Evolutionary conservation across 1,140 invertebrate species (phyloP).

Genomic region (Bombus turneri): DNA sequence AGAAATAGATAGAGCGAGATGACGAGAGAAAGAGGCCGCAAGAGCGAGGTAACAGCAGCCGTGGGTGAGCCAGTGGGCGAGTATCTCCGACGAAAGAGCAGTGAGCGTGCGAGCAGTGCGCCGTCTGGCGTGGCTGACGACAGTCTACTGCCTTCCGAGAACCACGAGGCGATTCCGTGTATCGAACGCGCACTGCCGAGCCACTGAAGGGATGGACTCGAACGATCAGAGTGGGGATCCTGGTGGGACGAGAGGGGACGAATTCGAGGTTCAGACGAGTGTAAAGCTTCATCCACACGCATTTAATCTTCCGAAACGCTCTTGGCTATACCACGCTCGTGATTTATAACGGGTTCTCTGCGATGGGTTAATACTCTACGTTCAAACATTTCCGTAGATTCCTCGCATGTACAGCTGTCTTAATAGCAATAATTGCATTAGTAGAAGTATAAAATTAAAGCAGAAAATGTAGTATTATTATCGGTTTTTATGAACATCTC

Average conservation of each 20-base stretch:
- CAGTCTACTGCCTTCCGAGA: conserved; percentile 82
- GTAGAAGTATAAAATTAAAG: neutral
- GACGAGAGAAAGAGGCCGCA: conserved; percentile 37
- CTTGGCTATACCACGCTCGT: neutral
- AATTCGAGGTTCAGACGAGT: conserved; percentile 48
- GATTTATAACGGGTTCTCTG: conserved; percentile 20
- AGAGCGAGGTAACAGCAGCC: conserved; percentile 52
- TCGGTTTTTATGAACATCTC: neutral
- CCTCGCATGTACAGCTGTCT: neutral
- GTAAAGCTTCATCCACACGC: conserved; percentile 22
- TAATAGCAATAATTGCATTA: neutral
- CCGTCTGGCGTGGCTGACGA: conserved; percentile 81
- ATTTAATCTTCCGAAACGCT: neutral
- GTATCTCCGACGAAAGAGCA: conserved; percentile 55
- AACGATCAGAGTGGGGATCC: conserved; percentile 32
- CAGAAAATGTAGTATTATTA: neutral
- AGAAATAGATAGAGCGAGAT: conserved; percentile 20
- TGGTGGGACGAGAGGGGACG: conserved; percentile 51
- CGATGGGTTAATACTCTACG: neutral
- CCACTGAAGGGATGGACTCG: conserved; percentile 65
- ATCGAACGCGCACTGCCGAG: conserved; percentile 77
- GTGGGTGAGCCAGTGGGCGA: conserved; percentile 69
- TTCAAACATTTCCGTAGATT: neutral
- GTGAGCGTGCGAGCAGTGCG: conserved; percentile 75
- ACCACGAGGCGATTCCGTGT: conserved; percentile 82